Evolutionary conservation across 1,140 invertebrate species (phyloP).

Genomic region (Eciton burchellii): DNA sequence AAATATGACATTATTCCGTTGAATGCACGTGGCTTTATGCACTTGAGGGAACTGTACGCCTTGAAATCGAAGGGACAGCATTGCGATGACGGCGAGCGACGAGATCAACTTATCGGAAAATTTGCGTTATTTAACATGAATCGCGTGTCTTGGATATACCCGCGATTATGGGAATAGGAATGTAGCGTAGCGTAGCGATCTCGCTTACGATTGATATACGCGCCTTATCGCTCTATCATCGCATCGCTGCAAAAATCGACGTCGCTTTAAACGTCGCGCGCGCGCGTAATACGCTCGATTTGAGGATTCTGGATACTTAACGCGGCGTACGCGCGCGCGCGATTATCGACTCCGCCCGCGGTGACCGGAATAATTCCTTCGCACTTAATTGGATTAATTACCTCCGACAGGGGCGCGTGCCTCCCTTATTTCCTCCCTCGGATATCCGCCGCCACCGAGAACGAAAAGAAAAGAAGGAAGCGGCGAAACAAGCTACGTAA

Average conservation of each 20-base stretch:
- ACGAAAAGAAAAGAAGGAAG: slow-evolving; percentile 17
- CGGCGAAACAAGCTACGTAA: slow-evolving; percentile 41
- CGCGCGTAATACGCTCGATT: too few species aligned
- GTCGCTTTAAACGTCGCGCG: too few species aligned
- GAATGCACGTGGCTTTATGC: slow-evolving; percentile 46
- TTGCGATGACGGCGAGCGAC: slow-evolving; percentile 14
- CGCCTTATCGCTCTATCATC: neutral
- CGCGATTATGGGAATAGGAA: too few species aligned
- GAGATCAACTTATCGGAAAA: slow-evolving; percentile 28
- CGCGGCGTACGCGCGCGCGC: neutral
- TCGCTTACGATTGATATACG: too few species aligned
- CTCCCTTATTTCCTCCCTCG: slow-evolving; percentile 34
- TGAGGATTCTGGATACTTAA: slow-evolving; percentile 3
- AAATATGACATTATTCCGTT: slow-evolving; percentile 67
- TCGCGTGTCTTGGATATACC: slow-evolving; percentile 22
- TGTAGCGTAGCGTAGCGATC: too few species aligned
- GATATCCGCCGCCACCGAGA: slow-evolving; percentile 12
- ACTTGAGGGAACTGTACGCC: slow-evolving; percentile 65
- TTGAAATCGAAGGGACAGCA: slow-evolving; percentile 57
- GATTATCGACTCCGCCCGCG: neutral
- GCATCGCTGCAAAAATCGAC: too few species aligned
- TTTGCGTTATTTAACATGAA: slow-evolving; percentile 44
- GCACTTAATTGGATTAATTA: slow-evolving; percentile 54
- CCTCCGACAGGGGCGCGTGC: neutral
- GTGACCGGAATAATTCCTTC: slow-evolving; percentile 35